Evolutionary conservation across 2,113 vertebrate species (phyloP), one percentile per base, ranked within the genome.

Genomic region (Rostratula benghalensis): DNA sequence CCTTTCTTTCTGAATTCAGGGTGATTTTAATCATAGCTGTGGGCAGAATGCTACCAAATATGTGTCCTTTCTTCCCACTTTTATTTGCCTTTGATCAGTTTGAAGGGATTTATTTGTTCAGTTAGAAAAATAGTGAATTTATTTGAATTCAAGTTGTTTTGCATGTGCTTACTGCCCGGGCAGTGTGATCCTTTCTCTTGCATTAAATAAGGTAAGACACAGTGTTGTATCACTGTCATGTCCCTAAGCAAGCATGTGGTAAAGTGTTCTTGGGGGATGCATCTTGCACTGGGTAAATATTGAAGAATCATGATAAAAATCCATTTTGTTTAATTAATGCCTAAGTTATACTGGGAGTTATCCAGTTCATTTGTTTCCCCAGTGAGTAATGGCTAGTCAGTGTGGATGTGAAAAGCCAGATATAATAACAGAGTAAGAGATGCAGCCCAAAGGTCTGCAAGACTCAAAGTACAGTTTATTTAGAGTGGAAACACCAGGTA

Each of bases 281-380:
- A 78, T 79, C 56, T 78, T 87, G 69, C 56, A 17, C 77, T 82
- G 69, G 13, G 74, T 46, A 89, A 95, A 89, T 87, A 76, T 68
- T 82, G 45, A 84, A 79, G 48, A 76, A 63, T 51, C 69, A 30
- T 3, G 10, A 89, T 71, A 94, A 89, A 89, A 91, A 65, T 51
- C 84, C 33, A 7, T 71, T 73, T 83, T 91, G 56, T 84, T 93
- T 89, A 93, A 94, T 89, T 91, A 87, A 53, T 7, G 61, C 31
- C 71, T 67, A 20, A 83, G 54, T 90, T 46, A 81, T 39, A 51
- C 81, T 82, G 87, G 87, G 78, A 59, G 63, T 91, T 57, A 74
- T 46, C 60, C 77, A 21, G 51, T 11, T 14, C 23, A 3, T 70
- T 92, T 74, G 10, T 90, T 90, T 73, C 75, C 63, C 35, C 61